These are phyloP conservation scores for Andrena marginata DNA, from an alignment of 2,888 invertebrate species.

Conservation along the genomic window DNA sequence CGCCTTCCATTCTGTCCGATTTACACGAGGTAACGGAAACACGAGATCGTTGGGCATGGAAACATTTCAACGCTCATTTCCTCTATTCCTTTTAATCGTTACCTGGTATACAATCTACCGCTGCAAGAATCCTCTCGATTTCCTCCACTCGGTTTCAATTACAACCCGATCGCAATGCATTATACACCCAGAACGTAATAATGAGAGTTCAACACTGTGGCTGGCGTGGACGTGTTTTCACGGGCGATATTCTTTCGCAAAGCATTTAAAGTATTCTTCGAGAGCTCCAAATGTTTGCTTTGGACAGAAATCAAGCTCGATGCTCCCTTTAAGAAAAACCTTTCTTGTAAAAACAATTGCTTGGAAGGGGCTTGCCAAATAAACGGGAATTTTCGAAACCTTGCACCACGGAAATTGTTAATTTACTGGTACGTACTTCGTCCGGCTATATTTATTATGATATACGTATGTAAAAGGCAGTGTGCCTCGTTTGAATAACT, in stretches of 20 bases:
- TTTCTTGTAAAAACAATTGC: too few species aligned
- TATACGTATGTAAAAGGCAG: background rate
- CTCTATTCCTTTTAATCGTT: background rate
- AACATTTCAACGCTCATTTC: background rate
- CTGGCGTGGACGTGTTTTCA: background rate
- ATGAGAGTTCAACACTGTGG: background rate
- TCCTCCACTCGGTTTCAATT: background rate
- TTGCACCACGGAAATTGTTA: too few species aligned
- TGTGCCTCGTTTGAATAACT: conserved; percentile 19
- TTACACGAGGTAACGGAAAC: background rate
- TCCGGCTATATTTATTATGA: background rate
- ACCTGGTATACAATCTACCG: background rate
- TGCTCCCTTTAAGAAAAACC: too few species aligned
- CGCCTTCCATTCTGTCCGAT: background rate
- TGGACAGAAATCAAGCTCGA: too few species aligned
- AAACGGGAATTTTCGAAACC: too few species aligned
- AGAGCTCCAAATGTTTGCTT: too few species aligned
- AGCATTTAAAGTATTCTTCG: too few species aligned
- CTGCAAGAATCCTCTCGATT: background rate
- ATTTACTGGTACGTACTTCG: background rate
- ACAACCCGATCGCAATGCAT: background rate
- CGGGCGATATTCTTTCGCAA: too few species aligned
- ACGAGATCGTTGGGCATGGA: background rate
- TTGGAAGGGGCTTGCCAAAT: too few species aligned
- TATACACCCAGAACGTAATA: background rate